Evolutionary conservation across 2,888 invertebrate species (phyloP).

Genomic region (Autographa pulchrina): DNA sequence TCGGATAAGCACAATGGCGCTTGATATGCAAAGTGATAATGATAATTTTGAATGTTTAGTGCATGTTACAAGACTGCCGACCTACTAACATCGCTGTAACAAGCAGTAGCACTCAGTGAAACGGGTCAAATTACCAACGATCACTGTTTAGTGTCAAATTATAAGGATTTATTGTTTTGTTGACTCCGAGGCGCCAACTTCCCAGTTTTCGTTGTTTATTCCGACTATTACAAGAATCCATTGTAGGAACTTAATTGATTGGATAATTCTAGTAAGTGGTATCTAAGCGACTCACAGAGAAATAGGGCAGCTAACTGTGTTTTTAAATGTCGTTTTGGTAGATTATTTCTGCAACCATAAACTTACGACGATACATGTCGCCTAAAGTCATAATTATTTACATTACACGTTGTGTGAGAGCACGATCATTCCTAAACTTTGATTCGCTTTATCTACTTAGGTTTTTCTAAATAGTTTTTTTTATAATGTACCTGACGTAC

Average conservation of each 20-base stretch:
- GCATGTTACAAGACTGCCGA: slow-evolving; percentile 27
- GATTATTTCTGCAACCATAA: no score
- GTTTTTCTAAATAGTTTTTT: no score
- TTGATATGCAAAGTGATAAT: slow-evolving; percentile 34
- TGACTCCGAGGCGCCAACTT: slow-evolving; percentile 10
- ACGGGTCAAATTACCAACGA: slow-evolving; percentile 32
- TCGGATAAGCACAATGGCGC: slow-evolving; percentile 35
- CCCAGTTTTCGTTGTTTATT: slow-evolving; percentile 1
- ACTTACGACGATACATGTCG: no score
- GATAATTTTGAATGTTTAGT: slow-evolving; percentile 44
- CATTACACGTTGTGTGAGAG: no score
- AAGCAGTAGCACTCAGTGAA: slow-evolving; percentile 31
- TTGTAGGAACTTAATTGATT: slow-evolving; percentile 1
- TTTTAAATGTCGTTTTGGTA: no score
- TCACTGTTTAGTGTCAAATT: slow-evolving; percentile 42
- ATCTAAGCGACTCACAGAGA: not conserved
- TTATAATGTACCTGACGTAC: no score
- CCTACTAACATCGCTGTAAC: slow-evolving; percentile 16
- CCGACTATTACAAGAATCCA: not conserved
- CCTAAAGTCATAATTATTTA: no score
- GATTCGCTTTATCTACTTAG: no score
- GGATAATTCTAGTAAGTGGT: not conserved
- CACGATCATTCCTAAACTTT: no score
- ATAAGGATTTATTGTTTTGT: slow-evolving; percentile 37
- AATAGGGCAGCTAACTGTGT: no score